phyloP scores from a whole-genome alignment of 2,113 vertebrate genomes.

The Megaleporinus macrocephalus region DNA sequence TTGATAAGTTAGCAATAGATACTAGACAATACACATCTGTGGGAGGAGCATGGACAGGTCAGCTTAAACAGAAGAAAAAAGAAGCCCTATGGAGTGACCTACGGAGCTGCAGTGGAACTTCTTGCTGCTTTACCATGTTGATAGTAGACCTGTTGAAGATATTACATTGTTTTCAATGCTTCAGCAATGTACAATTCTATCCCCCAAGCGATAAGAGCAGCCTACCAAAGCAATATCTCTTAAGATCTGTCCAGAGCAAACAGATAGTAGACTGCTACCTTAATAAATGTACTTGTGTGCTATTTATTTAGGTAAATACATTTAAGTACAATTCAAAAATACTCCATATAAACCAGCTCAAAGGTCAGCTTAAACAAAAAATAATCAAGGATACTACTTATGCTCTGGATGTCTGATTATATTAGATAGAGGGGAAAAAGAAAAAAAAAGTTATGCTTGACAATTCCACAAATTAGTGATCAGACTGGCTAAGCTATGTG shows the following conservation, averaged over 20 bases:
- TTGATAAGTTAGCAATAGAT: not conserved
- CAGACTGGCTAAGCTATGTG: constrained; percentile 74
- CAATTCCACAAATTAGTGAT: constrained; percentile 70
- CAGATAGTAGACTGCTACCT: too few relatives aligned
- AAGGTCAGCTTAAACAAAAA: too few relatives aligned
- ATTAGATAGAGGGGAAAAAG: constrained; percentile 4
- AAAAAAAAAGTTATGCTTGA: constrained; percentile 62
- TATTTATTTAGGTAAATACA: too few relatives aligned
- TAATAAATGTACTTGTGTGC: not conserved
- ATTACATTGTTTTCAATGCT: too few relatives aligned
- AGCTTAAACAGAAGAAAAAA: not conserved
- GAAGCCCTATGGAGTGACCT: not conserved
- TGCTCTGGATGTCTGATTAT: constrained; percentile 48
- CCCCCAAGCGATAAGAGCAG: too few relatives aligned
- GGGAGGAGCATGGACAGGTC: not conserved
- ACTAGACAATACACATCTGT: not conserved
- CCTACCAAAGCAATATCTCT: too few relatives aligned
- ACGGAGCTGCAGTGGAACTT: not conserved
- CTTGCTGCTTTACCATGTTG: not conserved
- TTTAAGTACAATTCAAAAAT: not conserved
- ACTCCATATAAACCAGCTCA: too few relatives aligned
- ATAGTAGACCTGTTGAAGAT: too few relatives aligned
- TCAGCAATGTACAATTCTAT: too few relatives aligned
- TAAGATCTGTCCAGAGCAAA: too few relatives aligned
- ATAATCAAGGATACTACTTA: too few relatives aligned